A percentile compares a stretch with the other conserved stretches of the same genome.
These are phyloP conservation scores for Meleagris gallopavo DNA, from an alignment of 2,113 vertebrate genomes.

Conservation along the genomic window DNA sequence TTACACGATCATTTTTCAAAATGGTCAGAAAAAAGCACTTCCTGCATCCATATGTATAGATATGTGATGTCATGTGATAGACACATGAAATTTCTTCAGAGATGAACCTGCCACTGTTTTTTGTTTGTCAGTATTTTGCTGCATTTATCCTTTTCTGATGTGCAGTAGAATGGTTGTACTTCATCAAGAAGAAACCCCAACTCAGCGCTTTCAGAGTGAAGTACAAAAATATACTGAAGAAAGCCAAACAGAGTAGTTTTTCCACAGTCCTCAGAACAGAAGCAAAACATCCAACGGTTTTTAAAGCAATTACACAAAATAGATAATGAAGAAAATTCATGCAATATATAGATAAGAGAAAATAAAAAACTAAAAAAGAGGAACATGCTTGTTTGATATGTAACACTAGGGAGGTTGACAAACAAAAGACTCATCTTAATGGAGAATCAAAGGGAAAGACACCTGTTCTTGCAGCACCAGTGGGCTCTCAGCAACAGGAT, in stretches of 20 bases:
- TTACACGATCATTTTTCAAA: neutral
- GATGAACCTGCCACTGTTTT: neutral
- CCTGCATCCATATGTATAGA: too few relatives aligned
- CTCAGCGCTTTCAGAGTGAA: neutral
- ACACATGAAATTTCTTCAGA: neutral
- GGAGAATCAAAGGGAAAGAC: too few relatives aligned
- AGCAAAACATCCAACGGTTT: neutral
- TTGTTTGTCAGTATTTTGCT: too few relatives aligned
- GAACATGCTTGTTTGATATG: neutral
- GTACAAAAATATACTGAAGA: neutral
- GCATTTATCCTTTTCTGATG: neutral
- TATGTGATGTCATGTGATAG: too few relatives aligned
- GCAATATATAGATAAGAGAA: neutral
- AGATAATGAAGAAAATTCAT: neutral
- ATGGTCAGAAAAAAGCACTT: neutral
- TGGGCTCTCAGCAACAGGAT: neutral
- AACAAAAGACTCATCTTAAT: neutral
- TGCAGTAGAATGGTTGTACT: neutral
- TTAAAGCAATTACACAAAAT: neutral
- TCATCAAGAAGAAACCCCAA: neutral
- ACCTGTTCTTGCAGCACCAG: neutral
- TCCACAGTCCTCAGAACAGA: neutral
- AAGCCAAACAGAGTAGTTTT: neutral
- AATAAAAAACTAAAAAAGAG: too few relatives aligned
- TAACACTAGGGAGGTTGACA: neutral